Evolutionary conservation across 2,113 vertebrate species (phyloP).

Genomic region (Sitta europaea): DNA sequence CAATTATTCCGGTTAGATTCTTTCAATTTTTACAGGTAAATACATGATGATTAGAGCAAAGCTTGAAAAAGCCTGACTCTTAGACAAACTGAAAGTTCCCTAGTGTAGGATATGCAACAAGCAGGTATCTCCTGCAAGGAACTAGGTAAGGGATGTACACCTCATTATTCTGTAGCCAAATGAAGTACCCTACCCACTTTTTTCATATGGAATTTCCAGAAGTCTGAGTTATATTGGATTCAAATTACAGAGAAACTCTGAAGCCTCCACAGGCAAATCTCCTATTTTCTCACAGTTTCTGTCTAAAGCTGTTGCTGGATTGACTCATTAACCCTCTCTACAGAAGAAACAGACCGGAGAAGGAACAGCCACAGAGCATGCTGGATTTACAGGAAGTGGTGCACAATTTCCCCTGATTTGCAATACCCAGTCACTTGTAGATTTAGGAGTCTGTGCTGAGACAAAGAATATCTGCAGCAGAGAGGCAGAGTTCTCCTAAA

Average conservation of each 20-base stretch:
- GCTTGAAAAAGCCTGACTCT: neutral
- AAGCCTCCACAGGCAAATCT: neutral
- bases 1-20: neutral
- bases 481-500: neutral
- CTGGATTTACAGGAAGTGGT: neutral
- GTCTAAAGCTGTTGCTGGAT: neutral
- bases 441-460: neutral
- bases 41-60: neutral
- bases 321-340: neutral
- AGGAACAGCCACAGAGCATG: neutral
- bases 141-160: neutral
- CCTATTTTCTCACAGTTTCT: neutral
- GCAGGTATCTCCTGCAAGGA: neutral
- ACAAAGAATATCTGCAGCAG: neutral
- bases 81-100: neutral
- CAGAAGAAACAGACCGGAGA: neutral
- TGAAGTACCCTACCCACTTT: neutral
- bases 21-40: neutral
- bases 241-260: neutral
- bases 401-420: neutral
- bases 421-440: neutral
- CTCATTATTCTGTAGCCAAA: neutral
- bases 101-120: neutral
- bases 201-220: neutral
- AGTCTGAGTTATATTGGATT: neutral